phyloP scores from a whole-genome alignment of 2,113 vertebrate species.

The Xenopus tropicalis region DNA sequence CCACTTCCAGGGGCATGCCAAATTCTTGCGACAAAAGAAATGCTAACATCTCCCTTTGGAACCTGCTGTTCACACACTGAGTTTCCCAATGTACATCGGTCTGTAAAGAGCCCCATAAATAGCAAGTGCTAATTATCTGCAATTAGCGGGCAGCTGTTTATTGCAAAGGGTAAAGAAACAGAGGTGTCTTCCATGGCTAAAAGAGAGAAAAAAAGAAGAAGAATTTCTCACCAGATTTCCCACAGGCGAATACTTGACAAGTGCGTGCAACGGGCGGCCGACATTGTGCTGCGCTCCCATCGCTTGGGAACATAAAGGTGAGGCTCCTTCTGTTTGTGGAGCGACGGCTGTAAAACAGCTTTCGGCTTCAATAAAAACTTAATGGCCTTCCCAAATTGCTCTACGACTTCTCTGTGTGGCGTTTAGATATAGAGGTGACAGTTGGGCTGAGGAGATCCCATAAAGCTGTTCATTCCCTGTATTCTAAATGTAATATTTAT shows the following conservation, averaged over 20 bases:
- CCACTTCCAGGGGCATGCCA: conserved; percentile 18
- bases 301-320: neutral
- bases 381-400: neutral
- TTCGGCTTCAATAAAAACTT: neutral
- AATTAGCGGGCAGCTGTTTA: conserved; percentile 20
- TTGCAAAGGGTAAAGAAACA: neutral
- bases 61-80: conserved; percentile 12
- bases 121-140: conserved; percentile 24
- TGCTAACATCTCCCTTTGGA: neutral
- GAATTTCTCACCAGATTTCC: conserved; percentile 21
- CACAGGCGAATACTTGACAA: neutral
- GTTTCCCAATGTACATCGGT: conserved; percentile 16
- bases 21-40: neutral
- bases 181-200: conserved; percentile 5
- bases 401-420: too few species aligned
- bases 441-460: too few species aligned
- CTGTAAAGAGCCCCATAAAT: conserved; percentile 18
- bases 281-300: neutral
- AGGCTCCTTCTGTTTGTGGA: neutral
- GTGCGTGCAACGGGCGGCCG: neutral
- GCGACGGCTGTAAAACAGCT: neutral
- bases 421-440: too few species aligned
- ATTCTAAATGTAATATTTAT: too few species aligned
- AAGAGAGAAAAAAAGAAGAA: conserved; percentile 1
- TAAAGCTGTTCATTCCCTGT: too few species aligned